These are phyloP conservation scores for Orthosia gothica DNA, from an alignment of 2,888 invertebrate genomes.

Conservation along the genomic window DNA sequence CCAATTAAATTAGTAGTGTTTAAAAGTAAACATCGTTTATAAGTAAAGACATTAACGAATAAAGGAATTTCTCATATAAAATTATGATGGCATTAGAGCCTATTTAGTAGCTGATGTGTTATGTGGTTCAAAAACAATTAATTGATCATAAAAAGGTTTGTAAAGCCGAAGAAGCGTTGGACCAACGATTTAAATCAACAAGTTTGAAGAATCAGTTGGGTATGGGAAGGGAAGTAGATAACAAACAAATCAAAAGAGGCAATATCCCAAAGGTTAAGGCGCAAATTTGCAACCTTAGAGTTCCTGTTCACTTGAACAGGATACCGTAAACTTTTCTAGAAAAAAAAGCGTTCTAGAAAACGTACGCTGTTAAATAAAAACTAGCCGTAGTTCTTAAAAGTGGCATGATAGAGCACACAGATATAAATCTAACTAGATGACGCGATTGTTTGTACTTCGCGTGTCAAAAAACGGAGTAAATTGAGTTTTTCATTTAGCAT, in stretches of 20 bases:
- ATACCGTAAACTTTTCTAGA: too few relatives aligned
- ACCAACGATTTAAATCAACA: slow-evolving; percentile 20
- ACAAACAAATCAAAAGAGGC: not conserved
- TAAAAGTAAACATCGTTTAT: slow-evolving; percentile 42
- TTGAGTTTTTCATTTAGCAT: too few relatives aligned
- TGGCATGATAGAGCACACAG: too few relatives aligned
- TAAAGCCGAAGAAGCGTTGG: not conserved
- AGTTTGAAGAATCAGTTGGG: not conserved
- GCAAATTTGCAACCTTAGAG: too few relatives aligned
- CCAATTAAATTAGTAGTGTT: slow-evolving; percentile 10
- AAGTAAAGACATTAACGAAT: slow-evolving; percentile 46
- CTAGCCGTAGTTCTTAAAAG: too few relatives aligned
- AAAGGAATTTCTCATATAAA: slow-evolving; percentile 35
- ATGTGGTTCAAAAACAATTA: slow-evolving; percentile 22
- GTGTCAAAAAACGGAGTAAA: too few relatives aligned
- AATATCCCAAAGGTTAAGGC: not conserved
- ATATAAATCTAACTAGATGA: too few relatives aligned
- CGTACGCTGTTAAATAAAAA: too few relatives aligned
- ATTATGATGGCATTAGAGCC: slow-evolving; percentile 12
- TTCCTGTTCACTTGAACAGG: too few relatives aligned
- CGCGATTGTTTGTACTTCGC: too few relatives aligned
- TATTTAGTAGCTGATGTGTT: slow-evolving; percentile 23
- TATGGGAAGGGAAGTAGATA: not conserved
- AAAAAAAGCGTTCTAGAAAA: too few relatives aligned
- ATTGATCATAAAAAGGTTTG: not conserved